A percentile compares a stretch with the other conserved stretches of the same genome.
These are phyloP conservation scores for Copidosoma aretas DNA, from an alignment of 2,888 invertebrate species.

Conservation along the genomic window DNA sequence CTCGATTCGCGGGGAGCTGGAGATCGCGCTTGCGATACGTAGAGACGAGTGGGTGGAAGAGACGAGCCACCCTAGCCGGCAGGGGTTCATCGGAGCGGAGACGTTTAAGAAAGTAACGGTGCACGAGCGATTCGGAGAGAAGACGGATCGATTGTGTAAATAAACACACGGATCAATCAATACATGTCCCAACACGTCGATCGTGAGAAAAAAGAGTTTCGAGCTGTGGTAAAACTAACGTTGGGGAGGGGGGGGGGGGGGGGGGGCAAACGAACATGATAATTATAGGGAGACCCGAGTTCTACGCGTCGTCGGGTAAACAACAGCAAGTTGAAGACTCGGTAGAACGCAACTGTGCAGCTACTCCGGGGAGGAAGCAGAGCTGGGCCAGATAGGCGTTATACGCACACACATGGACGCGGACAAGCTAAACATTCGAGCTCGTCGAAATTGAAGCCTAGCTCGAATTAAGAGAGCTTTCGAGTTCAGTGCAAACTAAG, in stretches of 20 bases:
- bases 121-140: too few relatives aligned
- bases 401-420: not conserved
- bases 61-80: too few relatives aligned
- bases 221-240: slow-evolving; percentile 25
- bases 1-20: too few relatives aligned
- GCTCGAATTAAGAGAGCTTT: not conserved
- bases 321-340: not conserved
- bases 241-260: slow-evolving; percentile 5
- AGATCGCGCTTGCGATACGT: not conserved
- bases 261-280: not conserved
- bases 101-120: too few relatives aligned
- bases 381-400: too few relatives aligned
- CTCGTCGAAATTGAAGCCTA: not conserved
- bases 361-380: not conserved
- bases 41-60: not conserved
- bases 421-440: not conserved
- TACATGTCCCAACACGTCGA: too few relatives aligned
- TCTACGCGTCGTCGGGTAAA: not conserved
- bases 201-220: slow-evolving; percentile 28
- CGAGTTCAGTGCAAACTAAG: not conserved
- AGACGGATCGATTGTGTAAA: too few relatives aligned
- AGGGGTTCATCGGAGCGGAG: too few relatives aligned
- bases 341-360: not conserved
- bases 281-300: not conserved
- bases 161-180: too few relatives aligned